Evolutionary conservation across 2,888 invertebrate genomes (phyloP).

Genomic region (Spisula subtruncata): DNA sequence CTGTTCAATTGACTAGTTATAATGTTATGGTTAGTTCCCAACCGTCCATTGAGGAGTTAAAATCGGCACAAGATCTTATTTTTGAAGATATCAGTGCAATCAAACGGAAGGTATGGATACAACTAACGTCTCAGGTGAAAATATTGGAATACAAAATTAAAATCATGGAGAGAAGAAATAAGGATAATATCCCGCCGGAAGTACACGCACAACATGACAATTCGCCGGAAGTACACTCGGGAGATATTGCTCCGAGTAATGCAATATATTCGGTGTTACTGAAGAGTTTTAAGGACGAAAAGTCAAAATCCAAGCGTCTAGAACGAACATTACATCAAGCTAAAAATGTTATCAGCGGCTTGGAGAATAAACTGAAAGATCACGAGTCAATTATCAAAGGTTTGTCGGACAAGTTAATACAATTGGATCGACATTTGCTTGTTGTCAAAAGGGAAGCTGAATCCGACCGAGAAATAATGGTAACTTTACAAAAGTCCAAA

Average conservation of each 20-base stretch:
- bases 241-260: not conserved
- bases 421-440: not conserved
- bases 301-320: not conserved
- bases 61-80: not conserved
- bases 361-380: not conserved
- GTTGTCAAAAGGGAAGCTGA: not conserved
- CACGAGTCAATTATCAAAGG: not conserved
- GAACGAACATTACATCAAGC: not conserved
- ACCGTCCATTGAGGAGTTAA: not conserved
- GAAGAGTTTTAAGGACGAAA: slow-evolving; percentile 9
- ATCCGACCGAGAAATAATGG: not conserved
- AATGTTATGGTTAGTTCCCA: not conserved
- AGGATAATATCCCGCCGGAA: not conserved
- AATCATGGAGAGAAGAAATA: not conserved
- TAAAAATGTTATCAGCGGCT: not conserved
- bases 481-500: not conserved
- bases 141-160: not conserved
- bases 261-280: not conserved
- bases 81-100: not conserved
- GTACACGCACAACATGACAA: not conserved
- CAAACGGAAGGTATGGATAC: not conserved
- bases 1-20: not conserved
- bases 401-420: not conserved
- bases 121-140: not conserved
- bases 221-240: not conserved